A percentile compares a stretch with the other conserved stretches of the same genome.
These are phyloP conservation scores for Acanthochromis polyacanthus DNA, from an alignment of 2,113 vertebrate species.

Conservation along the genomic window DNA sequence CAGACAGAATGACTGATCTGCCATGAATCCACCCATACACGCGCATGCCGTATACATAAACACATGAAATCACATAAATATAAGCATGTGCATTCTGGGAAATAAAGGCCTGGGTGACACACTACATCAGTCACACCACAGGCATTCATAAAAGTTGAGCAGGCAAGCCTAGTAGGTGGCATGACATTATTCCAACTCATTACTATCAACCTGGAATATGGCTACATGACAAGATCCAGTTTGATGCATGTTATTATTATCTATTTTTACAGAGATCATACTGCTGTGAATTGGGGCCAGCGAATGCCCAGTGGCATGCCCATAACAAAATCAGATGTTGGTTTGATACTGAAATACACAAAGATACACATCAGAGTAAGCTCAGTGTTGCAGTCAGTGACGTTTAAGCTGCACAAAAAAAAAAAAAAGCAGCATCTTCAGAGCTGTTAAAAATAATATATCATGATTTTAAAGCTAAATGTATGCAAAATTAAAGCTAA, in stretches of 20 bases:
- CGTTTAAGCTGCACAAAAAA: neutral
- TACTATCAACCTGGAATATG: conserved; percentile 64
- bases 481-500: too few relatives aligned
- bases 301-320: conserved; percentile 49
- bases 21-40: neutral
- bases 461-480: neutral
- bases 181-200: conserved; percentile 68
- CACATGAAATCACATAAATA: conserved; percentile 41
- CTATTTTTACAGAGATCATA: conserved; percentile 60
- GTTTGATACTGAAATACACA: conserved; percentile 8
- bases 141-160: conserved; percentile 61
- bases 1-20: conserved; percentile 21
- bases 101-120: conserved; percentile 36
- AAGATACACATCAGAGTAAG: neutral
- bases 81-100: conserved; percentile 10
- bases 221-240: conserved; percentile 51
- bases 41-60: conserved; percentile 31
- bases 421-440: neutral
- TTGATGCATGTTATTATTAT: conserved; percentile 54
- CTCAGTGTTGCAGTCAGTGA: neutral
- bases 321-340: conserved; percentile 23
- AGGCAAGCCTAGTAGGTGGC: conserved; percentile 58
- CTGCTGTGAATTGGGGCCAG: conserved; percentile 32
- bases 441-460: neutral
- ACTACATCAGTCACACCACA: conserved; percentile 59